Percentiles rank a stretch among this genome's conserved stretches.
Evolutionary conservation across 1,140 invertebrate genomes (phyloP).

Genomic region (Tenebrio molitor): DNA sequence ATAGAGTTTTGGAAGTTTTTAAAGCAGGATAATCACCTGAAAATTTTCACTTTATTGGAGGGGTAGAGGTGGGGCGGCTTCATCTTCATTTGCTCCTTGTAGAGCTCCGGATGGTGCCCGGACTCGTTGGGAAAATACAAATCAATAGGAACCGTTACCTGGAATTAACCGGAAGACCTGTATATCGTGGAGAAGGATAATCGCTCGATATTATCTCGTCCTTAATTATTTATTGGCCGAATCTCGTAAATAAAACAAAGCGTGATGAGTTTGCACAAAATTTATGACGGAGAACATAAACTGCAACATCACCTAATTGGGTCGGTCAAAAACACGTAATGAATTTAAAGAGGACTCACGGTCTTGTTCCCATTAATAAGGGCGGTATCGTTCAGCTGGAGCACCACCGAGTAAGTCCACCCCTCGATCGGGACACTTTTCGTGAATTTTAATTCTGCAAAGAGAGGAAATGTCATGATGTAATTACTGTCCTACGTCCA

Average conservation of each 20-base stretch:
- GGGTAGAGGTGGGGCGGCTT: slow-evolving; percentile 37
- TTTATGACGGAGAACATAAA: neutral
- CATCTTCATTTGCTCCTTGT: neutral
- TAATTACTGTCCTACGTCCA: neutral
- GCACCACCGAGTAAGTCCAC: slow-evolving; percentile 12
- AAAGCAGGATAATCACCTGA: slow-evolving; percentile 38
- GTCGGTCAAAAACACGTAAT: neutral
- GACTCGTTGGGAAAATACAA: slow-evolving; percentile 30
- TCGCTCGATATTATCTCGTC: neutral
- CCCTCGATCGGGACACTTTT: slow-evolving; percentile 19
- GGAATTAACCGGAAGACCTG: slow-evolving; percentile 2
- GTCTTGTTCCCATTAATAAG: slow-evolving; percentile 32
- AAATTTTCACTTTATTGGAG: slow-evolving; percentile 42
- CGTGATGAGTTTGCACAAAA: slow-evolving; percentile 2
- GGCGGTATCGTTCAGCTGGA: slow-evolving; percentile 48
- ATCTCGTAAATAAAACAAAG: neutral
- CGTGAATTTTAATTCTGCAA: slow-evolving; percentile 45
- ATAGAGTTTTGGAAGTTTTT: neutral
- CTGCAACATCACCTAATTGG: slow-evolving; percentile 3
- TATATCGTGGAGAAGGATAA: neutral
- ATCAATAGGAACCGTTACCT: slow-evolving; percentile 39
- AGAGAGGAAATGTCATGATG: slow-evolving; percentile 16
- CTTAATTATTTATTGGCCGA: slow-evolving; percentile 3
- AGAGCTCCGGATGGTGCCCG: slow-evolving; percentile 9
- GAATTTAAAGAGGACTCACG: slow-evolving; percentile 39